Evolutionary conservation across 2,888 invertebrate genomes (phyloP), one percentile per base, ranked within the genome.

Genomic region (Cyclophora punctaria): DNA sequence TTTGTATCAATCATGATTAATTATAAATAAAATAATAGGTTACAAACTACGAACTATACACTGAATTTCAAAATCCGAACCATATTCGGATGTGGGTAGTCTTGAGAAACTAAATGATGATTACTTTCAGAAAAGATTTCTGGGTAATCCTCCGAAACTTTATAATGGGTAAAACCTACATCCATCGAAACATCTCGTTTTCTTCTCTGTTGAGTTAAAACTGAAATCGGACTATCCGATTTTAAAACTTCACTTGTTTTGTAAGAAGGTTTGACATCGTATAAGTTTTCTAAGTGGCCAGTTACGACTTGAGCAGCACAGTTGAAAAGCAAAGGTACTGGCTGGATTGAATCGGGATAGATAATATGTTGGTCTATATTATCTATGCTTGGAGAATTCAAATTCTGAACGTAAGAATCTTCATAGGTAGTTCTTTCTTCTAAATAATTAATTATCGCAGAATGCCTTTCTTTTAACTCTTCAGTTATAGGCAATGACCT

Each of bases 71-170:
- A 20, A 20, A 57, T 43, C 48, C 41, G 53, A 20, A 58, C 46
- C 57, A 60, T 56, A 52, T 72, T 71, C 2, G 71, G 59, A 0
- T 56, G 51, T 6, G 73, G 71, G 46, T 66, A 73, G 48, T 73
- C 73, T 34, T 60, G 56, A 2, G 73, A 73, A 6, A 73, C 59
- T 3, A 62, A 49, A 45, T 71, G 66, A 45, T 55, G 67, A 41
- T 63, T 62, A 1, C 66, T 65, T n/a, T 51, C 55, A 1, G 20
- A 5, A 37, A 5, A 5, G 4, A 37, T 3, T 33, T 66, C 66
- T 3, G 69, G 69, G 46, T 53, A 68, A 47, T 73, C 71, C 53
- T 69, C 64, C 0, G 73, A 71, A 3, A 73, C 63, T 43, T 58
- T 72, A 41, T 65, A 61, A 48, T 66, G 67, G 6, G 60, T 58